phyloP scores from a whole-genome alignment of 1,140 invertebrate species.

The Lasioglossum albipes region DNA sequence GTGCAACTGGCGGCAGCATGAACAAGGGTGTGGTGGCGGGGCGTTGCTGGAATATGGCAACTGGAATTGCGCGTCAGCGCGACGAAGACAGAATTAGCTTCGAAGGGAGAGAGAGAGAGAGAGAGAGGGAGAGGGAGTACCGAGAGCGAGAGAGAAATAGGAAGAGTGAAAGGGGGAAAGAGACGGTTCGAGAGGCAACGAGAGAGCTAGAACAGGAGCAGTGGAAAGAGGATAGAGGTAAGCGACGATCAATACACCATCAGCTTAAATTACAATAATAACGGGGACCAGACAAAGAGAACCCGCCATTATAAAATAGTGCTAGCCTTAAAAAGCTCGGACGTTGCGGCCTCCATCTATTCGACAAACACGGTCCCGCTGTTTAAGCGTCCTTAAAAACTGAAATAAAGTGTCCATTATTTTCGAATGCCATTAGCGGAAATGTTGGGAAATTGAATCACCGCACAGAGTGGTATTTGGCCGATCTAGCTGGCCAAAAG shows the following conservation, averaged over 20 bases:
- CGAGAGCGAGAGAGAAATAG: slow-evolving; percentile 1
- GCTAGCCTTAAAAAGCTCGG: slow-evolving; percentile 51
- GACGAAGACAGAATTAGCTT: slow-evolving; percentile 8
- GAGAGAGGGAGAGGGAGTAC: background rate
- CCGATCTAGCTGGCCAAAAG: too few relatives aligned
- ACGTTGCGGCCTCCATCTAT: slow-evolving; percentile 19
- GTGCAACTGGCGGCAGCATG: slow-evolving; percentile 40
- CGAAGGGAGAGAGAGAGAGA: background rate
- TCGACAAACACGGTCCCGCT: slow-evolving; percentile 30
- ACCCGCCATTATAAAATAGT: slow-evolving; percentile 61
- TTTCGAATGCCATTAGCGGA: background rate
- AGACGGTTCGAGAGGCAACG: slow-evolving; percentile 21
- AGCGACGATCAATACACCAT: slow-evolving; percentile 68
- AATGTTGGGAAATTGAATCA: slow-evolving; percentile 10
- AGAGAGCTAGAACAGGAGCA: slow-evolving; percentile 22
- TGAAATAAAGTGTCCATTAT: slow-evolving; percentile 33
- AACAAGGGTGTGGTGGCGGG: slow-evolving; percentile 58
- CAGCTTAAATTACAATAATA: slow-evolving; percentile 73
- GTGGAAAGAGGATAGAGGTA: slow-evolving; percentile 28
- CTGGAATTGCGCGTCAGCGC: slow-evolving; percentile 58
- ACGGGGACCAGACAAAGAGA: slow-evolving; percentile 57
- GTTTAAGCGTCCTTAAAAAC: slow-evolving; percentile 42
- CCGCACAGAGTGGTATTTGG: too few relatives aligned
- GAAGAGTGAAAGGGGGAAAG: background rate
- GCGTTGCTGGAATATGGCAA: slow-evolving; percentile 66